Conservation (phyloP, 2,888 invertebrate genomes). For the Drosophila longiperda region DNA sequence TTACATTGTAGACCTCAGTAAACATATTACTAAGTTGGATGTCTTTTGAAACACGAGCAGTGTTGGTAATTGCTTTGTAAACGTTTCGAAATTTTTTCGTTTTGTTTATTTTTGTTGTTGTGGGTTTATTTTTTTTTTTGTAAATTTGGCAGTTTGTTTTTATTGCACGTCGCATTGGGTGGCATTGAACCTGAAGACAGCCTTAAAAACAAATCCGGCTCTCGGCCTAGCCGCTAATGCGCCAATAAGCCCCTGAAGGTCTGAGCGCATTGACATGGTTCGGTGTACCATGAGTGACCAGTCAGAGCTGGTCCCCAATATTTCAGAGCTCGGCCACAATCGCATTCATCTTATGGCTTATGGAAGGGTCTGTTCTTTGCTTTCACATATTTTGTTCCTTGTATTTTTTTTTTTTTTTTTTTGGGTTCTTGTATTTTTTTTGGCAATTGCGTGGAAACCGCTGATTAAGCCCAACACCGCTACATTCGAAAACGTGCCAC, state of each 20-base stretch:
- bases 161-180: slow-evolving; percentile 69
- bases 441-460: slow-evolving; percentile 72
- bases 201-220: slow-evolving; percentile 12
- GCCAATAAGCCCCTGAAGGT: slow-evolving; percentile 68
- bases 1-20: slow-evolving; percentile 4
- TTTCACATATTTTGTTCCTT: slow-evolving; percentile 68
- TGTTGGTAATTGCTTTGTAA: slow-evolving; percentile 76
- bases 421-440: slow-evolving; percentile 31
- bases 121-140: slow-evolving; percentile 24
- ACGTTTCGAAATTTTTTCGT: slow-evolving; percentile 42
- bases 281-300: slow-evolving; percentile 14
- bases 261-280: slow-evolving; percentile 29
- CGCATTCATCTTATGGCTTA: slow-evolving; percentile 48
- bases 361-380: slow-evolving; percentile 72
- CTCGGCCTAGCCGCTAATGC: slow-evolving; percentile 68
- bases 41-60: slow-evolving; percentile 66
- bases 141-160: slow-evolving; percentile 73
- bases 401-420: slow-evolving; percentile 26
- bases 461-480: slow-evolving; percentile 77
- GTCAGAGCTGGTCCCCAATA: slow-evolving; percentile 11
- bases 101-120: not conserved
- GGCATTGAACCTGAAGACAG: slow-evolving; percentile 64
- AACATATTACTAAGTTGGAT: slow-evolving; percentile 20
- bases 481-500: slow-evolving; percentile 74
- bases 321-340: slow-evolving; percentile 35